phyloP scores from a whole-genome alignment of 2,888 invertebrate genomes.

The Acrobasis repandana region DNA sequence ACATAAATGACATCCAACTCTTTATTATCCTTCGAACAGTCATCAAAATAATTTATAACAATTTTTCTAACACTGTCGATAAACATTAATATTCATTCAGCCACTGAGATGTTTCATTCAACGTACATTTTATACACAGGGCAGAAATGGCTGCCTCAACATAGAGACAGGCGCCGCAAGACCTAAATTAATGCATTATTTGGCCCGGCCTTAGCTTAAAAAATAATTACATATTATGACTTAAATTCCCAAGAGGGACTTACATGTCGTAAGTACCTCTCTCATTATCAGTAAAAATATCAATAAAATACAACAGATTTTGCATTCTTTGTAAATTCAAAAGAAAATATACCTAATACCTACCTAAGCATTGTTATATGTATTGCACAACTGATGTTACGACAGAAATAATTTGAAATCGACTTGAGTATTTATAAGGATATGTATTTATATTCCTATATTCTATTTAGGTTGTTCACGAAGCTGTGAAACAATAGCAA shows the following conservation, averaged over 20 bases:
- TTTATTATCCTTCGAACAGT: constrained; percentile 84
- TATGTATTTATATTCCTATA: constrained; percentile 77
- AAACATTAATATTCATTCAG: constrained; percentile 80
- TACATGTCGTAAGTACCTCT: constrained; percentile 52
- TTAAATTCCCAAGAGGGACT: constrained; percentile 62
- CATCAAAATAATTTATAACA: constrained; percentile 85
- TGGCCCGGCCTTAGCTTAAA: constrained; percentile 81
- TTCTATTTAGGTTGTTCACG: constrained; percentile 70
- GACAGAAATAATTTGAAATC: constrained; percentile 69
- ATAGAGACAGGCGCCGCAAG: constrained; percentile 69
- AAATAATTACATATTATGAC: constrained; percentile 80
- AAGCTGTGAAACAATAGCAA: constrained; percentile 75
- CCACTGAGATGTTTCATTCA: constrained; percentile 77
- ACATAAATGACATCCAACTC: constrained; percentile 81
- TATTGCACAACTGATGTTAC: constrained; percentile 80
- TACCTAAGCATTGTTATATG: constrained; percentile 79
- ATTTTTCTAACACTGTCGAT: constrained; percentile 83
- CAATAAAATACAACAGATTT: constrained; percentile 80
- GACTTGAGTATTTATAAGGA: constrained; percentile 80
- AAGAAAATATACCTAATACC: constrained; percentile 78
- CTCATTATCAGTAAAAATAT: constrained; percentile 75
- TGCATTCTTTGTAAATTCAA: constrained; percentile 78
- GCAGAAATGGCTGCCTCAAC: constrained; percentile 65
- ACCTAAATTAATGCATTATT: constrained; percentile 80
- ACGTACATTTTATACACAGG: constrained; percentile 67